phyloP scores from a whole-genome alignment of 2,888 invertebrate species.

The Hydriomena furcata region DNA sequence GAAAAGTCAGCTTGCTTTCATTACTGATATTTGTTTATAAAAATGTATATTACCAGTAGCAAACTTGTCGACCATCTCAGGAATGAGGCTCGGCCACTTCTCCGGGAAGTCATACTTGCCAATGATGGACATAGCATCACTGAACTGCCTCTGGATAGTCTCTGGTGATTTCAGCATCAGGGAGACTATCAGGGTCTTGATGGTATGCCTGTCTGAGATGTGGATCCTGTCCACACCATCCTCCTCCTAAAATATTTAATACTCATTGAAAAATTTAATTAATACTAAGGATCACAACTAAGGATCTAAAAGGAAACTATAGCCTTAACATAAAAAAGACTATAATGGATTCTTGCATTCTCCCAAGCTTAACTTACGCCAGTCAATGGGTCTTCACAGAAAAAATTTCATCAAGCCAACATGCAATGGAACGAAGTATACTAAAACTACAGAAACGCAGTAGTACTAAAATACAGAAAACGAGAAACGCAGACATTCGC shows the following conservation, averaged over 20 bases:
- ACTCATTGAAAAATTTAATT: too few relatives aligned
- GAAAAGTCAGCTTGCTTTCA: too few relatives aligned
- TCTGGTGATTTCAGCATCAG: conserved; percentile 97
- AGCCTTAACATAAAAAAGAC: too few relatives aligned
- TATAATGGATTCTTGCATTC: too few relatives aligned
- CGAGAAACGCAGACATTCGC: too few relatives aligned
- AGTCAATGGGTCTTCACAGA: too few relatives aligned
- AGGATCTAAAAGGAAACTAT: too few relatives aligned
- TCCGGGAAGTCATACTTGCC: conserved; percentile 98
- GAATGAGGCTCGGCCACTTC: conserved; percentile 97
- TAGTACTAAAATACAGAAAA: too few relatives aligned
- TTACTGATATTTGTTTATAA: not conserved
- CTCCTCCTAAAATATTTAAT: conserved; percentile 78
- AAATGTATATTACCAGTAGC: conserved; percentile 82
- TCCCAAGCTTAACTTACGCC: too few relatives aligned
- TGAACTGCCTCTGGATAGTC: conserved; percentile 95
- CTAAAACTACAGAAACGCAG: too few relatives aligned
- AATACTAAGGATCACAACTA: not conserved
- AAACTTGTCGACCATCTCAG: conserved; percentile 97
- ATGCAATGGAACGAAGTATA: too few relatives aligned
- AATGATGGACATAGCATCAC: conserved; percentile 97
- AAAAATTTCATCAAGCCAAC: too few relatives aligned
- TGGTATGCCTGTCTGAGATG: conserved; percentile 88
- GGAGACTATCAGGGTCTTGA: conserved; percentile 94
- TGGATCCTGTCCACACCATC: conserved; percentile 92